Evolutionary conservation across 1,140 invertebrate genomes (phyloP), one percentile per base, ranked within the genome.

Genomic region (Diorhabda carinulata): DNA sequence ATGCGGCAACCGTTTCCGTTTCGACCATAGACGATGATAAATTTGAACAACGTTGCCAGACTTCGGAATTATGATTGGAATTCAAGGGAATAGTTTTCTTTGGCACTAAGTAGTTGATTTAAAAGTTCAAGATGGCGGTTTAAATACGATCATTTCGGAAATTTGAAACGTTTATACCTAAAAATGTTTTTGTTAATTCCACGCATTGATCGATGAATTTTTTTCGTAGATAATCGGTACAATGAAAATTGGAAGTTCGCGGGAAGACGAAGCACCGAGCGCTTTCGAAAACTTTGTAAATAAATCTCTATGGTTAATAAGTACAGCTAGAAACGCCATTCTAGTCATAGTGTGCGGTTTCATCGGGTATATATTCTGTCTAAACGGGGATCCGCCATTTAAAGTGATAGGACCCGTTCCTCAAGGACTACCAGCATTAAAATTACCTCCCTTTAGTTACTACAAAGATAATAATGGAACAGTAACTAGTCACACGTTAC

Each of bases 241-340:
- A n/a, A 5, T 67, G 4, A 67, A 67, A 45, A 10, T 67, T 7
- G 56, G 56, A 7, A 43, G 57, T 2, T 43, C 57, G 6, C 40
- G 25, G 10, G 43, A 43, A 8, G 10, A 60, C 25, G 83, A 60
- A 61, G 78, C 78, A 25, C 83, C 84, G 52, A 82, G 70, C 4
- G 71, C 80, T 9, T 64, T 83, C 7, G 84, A 86, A 57, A 85
- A 84, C 77, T 69, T 83, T 0, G 73, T 87, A 4, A 88, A 83
- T 42, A 87, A 85, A 70, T 77, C 82, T 0, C 70, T 90, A 64
- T 91, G 89, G 88, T 79, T 90, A 52, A 74, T 92, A 68, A 87
- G 87, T 45, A 89, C 90, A 0, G 88, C 89, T 5, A 84, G 92
- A 43, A 95, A 95, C 79, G 92, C 91, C 2, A 86, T 93, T 42